Evolutionary conservation across 2,888 invertebrate genomes (phyloP), one percentile per base, ranked within the genome.

Genomic region (Portevinia maculata): DNA sequence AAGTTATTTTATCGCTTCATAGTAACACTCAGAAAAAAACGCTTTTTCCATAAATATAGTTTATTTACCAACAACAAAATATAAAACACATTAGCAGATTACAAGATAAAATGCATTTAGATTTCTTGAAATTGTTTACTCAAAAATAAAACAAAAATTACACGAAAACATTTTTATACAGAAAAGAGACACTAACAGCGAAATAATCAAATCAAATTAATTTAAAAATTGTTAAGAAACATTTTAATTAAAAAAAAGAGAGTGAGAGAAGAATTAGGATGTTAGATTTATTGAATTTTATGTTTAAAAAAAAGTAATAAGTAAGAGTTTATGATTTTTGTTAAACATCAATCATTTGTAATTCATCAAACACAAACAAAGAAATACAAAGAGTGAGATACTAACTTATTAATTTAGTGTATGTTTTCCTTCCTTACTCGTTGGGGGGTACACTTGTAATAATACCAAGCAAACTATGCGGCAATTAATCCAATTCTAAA

Each of bases 191-290:
- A 85, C 79, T 50, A 79, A 81, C 39, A 60, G 57, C 37, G 19
- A 74, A 60, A 48, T 52, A 60, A 32, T 28, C 39, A 46, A 46
- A 60, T 37, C 34, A 71, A 64, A 65, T 48, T 71, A 28, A 60
- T 21, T 50, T 39, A 53, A 53, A 44, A 24, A 46, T 46, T 32
- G 13, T 59, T 17, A 8, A 48, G 6, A n/a, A 60, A 17, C n/a
- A 7, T n/a, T n/a, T n/a, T n/a, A n/a, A n/a, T n/a, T 52, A 69
- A 75, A 79, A 71, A 57, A 76, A 24, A 87, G 87, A 87, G 87
- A 86, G 87, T 86, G 86, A 86, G 86, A 87, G 86, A 86, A 86
- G 86, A 87, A 86, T 84, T 71, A 81, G 70, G 60, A 78, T 74
- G 7, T 73, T 52, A 81, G 52, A 71, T 53, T 78, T 41, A 50